These are phyloP conservation scores for Scaptomyza montana DNA, from an alignment of 1,140 invertebrate genomes.

Conservation along the genomic window DNA sequence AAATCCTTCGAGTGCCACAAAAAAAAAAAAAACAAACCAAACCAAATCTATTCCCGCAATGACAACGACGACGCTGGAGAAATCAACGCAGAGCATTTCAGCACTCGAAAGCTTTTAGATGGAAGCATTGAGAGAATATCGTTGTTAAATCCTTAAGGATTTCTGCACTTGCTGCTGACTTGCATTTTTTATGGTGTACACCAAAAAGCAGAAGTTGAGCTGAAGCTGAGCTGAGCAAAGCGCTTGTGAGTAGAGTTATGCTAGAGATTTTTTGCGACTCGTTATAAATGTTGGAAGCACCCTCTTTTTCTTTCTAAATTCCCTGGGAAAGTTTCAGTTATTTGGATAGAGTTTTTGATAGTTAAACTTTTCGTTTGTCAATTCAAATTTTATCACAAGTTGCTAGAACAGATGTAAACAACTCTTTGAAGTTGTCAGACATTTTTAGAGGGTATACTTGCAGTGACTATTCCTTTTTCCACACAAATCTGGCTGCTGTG, in stretches of 20 bases:
- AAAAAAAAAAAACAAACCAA: too few relatives aligned
- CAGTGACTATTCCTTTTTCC: neutral
- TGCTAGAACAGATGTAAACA: too few relatives aligned
- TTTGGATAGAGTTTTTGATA: neutral
- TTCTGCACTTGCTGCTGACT: slow-evolving; percentile 63
- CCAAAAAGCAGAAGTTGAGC: neutral
- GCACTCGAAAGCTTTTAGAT: slow-evolving; percentile 61
- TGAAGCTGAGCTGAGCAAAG: slow-evolving; percentile 1
- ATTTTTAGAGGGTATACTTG: neutral
- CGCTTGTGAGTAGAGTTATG: neutral
- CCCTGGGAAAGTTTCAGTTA: neutral
- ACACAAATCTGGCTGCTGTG: neutral
- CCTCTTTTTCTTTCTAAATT: neutral
- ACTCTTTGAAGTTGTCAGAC: too few relatives aligned
- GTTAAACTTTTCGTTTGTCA: too few relatives aligned
- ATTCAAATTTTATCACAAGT: too few relatives aligned
- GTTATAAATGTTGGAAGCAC: slow-evolving; percentile 64
- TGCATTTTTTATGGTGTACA: slow-evolving; percentile 59
- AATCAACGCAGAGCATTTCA: slow-evolving; percentile 53
- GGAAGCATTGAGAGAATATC: slow-evolving; percentile 53
- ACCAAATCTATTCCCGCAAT: slow-evolving; percentile 2
- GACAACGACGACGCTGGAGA: slow-evolving; percentile 49
- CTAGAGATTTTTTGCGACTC: slow-evolving; percentile 16
- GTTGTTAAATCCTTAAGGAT: slow-evolving; percentile 68
- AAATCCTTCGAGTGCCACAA: slow-evolving; percentile 50